Base-by-base conservation (phyloP, 2,113 vertebrate genomes). In the Aegithalos caudatus region DNA sequence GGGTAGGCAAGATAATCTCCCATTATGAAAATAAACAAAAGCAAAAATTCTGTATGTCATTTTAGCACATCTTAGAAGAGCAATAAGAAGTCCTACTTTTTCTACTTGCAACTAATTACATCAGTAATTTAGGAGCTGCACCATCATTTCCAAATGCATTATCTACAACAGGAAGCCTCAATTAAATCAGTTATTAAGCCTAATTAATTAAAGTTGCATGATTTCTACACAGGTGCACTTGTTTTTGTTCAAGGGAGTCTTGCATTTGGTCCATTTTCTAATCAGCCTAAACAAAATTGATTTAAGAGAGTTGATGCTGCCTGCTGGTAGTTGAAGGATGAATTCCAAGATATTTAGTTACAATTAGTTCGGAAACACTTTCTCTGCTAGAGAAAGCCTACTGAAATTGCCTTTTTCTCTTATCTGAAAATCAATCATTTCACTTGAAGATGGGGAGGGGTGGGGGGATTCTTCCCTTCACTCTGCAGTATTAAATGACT, bases 221-320 rank as follows among this genome's bases (percentile, higher is more conserved):
- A 65, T 74, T 93, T 64, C 92, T 81, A 65, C 13, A 62, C 19
- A 71, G 82, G 66, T 62, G 56, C 28, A 56, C 64, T 95, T 44
- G 23, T 3, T 92, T 90, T 78, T 58, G 12, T 81, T 83, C 38
- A 70, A 69, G 11, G 6, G 16, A 92, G 4, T 37, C 81, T 83
- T 69, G 42, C 29, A 35, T 38, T 72, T 17, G 0, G 20, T 62
- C 22, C 10, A 66, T 54, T 83, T 88, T 83, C 50, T 93, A 92
- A 96, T 95, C 76, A 88, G 31, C 72, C 56, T 58, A 51, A 91
- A 31, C 33, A 92, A 94, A 90, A 96, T 97, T 92, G 1, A 96
- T 97, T 64, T 14, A 28, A 8, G 21, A 86, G 76, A 90, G 51
- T 7, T 93, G 44, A 78, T 78, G 45, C 3, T 1, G 1, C 11